Evolutionary conservation across 2,888 invertebrate species (phyloP).

Genomic region (Xanthostigma xanthostigma): DNA sequence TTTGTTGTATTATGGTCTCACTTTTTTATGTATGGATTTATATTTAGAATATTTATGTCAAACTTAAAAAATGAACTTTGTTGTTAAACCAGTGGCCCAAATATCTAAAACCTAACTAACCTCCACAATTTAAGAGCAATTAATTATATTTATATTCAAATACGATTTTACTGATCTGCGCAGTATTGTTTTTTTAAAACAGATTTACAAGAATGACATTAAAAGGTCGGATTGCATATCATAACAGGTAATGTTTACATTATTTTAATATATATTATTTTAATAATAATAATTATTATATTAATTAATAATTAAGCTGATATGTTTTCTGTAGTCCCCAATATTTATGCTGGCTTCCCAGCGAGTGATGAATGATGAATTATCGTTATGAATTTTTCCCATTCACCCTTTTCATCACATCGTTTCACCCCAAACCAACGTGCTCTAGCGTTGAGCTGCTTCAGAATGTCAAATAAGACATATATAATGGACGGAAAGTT

Average conservation of each 20-base stretch:
- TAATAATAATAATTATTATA: constrained; percentile 31
- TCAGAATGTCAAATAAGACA: constrained; percentile 23
- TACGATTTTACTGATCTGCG: constrained; percentile 15
- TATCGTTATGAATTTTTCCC: constrained; percentile 7
- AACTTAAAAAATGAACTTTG: too few species aligned
- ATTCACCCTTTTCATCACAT: constrained; percentile 28
- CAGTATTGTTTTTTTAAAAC: constrained; percentile 22
- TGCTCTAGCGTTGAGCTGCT: constrained; percentile 27
- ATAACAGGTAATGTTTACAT: constrained; percentile 23
- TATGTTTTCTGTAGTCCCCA: constrained; percentile 58
- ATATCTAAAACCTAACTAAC: constrained; percentile 11
- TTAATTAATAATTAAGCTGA: constrained; percentile 48
- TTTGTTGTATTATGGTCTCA: too few species aligned
- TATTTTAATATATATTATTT: constrained; percentile 20
- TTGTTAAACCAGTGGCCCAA: too few species aligned
- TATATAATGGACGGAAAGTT: constrained; percentile 31
- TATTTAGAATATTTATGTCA: too few species aligned
- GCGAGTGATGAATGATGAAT: constrained; percentile 9
- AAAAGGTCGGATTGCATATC: constrained; percentile 32
- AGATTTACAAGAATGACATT: constrained; percentile 31
- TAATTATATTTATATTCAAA: not conserved
- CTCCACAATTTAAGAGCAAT: constrained; percentile 23
- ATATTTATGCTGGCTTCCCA: constrained; percentile 27
- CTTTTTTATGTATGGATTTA: too few species aligned
- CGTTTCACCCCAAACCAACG: constrained; percentile 24